Conservation (phyloP, 2,797 vertebrate species). For the Oreochromis mossambicus region DNA sequence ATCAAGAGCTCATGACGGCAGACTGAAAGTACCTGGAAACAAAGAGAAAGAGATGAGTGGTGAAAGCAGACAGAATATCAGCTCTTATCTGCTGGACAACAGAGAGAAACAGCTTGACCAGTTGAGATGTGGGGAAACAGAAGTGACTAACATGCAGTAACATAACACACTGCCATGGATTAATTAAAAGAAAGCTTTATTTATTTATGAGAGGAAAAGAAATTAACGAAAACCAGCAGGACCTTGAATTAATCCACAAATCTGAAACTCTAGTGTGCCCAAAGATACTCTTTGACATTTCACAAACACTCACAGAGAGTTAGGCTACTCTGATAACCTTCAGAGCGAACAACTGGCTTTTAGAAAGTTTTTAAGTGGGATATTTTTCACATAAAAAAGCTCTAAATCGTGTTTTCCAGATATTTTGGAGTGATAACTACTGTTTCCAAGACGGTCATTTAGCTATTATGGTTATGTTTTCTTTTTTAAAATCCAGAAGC, state of each 20-base stretch:
- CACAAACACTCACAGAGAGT: neutral
- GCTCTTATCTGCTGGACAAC: neutral
- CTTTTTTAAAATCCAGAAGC: neutral
- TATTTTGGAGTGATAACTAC: neutral
- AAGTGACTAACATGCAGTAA: neutral
- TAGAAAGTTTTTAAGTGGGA: neutral
- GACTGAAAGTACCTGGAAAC: neutral
- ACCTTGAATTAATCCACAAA: neutral
- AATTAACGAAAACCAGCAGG: neutral
- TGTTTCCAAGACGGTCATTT: neutral
- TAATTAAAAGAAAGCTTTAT: neutral
- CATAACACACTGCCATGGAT: neutral
- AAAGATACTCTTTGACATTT: neutral
- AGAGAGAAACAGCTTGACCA: neutral
- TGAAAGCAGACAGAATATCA: neutral
- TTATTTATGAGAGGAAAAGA: neutral
- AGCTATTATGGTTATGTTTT: neutral
- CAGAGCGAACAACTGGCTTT: neutral
- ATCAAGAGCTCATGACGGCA: conserved; percentile 34
- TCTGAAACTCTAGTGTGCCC: neutral
- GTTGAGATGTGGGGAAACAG: neutral
- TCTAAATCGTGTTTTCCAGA: too few species aligned
- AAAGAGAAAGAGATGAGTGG: neutral
- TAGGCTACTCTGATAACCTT: neutral
- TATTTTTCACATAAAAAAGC: neutral